A percentile compares a stretch with the other conserved stretches of the same genome.
phyloP scores from a whole-genome alignment of 2,113 vertebrate genomes.

The Chionomys nivalis region DNA sequence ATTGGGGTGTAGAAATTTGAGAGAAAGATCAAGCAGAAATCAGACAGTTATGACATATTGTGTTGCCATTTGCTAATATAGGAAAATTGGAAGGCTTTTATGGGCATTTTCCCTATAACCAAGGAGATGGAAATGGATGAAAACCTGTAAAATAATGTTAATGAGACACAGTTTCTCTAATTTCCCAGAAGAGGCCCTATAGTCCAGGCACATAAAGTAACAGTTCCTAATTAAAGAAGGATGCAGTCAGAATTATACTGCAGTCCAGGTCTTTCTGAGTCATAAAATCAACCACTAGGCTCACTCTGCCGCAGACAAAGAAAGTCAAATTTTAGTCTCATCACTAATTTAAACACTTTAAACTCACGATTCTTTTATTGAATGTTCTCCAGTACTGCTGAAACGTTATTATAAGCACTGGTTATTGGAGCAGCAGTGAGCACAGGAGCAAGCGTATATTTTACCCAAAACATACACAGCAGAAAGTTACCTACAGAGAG shows the following conservation, averaged over 20 bases:
- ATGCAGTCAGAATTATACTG: background rate
- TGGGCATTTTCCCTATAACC: background rate
- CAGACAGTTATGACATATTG: background rate
- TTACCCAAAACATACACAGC: background rate
- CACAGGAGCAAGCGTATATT: background rate
- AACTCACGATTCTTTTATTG: background rate
- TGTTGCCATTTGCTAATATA: background rate
- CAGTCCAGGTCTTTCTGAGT: background rate
- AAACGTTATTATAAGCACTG: background rate
- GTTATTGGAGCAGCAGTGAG: background rate
- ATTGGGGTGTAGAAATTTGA: background rate
- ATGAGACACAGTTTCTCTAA: background rate
- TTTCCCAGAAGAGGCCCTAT: background rate
- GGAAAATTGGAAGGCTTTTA: background rate
- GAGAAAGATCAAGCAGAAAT: background rate
- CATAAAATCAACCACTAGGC: fast-evolving
- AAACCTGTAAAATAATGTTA: background rate
- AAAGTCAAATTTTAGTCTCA: background rate
- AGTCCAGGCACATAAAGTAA: background rate
- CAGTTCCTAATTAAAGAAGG: background rate
- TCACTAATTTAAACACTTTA: background rate
- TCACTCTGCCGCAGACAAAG: background rate
- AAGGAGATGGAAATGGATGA: background rate
- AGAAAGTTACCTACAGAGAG: background rate
- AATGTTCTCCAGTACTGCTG: background rate